Conservation (phyloP, 2,113 vertebrate genomes). For the Spilogale gracilis region DNA sequence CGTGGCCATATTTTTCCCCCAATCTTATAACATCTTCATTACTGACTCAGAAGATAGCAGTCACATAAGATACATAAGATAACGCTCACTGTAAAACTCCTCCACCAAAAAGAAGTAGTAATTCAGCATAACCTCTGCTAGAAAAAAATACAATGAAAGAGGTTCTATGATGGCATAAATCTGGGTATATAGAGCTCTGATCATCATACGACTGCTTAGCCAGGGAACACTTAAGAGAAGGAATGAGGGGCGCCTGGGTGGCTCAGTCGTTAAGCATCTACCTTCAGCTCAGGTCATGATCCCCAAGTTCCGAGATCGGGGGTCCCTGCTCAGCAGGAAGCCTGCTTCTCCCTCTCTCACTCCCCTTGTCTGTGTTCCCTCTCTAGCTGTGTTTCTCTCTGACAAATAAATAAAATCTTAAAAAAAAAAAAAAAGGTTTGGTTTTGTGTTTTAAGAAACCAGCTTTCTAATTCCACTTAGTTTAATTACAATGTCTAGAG, state of each 20-base stretch:
- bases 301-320: too few species aligned
- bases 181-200: conserved; percentile 27
- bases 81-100: conserved; percentile 57
- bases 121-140: conserved; percentile 64
- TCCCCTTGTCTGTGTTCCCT: too few species aligned
- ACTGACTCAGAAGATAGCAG: conserved; percentile 59
- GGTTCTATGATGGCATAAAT: conserved; percentile 43
- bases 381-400: too few species aligned
- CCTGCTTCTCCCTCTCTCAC: too few species aligned
- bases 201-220: conserved; percentile 25
- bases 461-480: background rate
- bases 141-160: conserved; percentile 46
- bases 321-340: too few species aligned
- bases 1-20: conserved; percentile 57
- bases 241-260: background rate
- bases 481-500: conserved; percentile 31
- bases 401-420: too few species aligned
- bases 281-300: too few species aligned
- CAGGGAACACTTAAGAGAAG: background rate
- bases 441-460: conserved; percentile 2
- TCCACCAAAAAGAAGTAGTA: conserved; percentile 52
- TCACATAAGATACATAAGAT: background rate
- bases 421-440: too few species aligned
- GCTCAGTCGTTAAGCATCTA: too few species aligned
- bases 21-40: conserved; percentile 53